Base-by-base conservation (phyloP, 2,113 vertebrate species). In the Sturnus vulgaris region DNA sequence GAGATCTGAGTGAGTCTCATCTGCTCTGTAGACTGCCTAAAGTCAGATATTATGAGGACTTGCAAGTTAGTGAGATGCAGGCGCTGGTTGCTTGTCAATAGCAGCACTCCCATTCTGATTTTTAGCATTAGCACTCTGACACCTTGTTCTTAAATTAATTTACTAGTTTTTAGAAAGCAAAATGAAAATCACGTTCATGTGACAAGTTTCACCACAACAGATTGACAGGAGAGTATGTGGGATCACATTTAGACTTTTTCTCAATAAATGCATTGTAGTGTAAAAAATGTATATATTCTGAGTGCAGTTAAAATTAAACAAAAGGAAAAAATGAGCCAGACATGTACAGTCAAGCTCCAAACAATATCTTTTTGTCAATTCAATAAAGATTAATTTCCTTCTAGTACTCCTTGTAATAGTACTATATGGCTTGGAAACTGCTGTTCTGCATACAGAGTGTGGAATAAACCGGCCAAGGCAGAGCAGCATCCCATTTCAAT, bases 231-330 rank as follows among this genome's bases (percentile, higher is more conserved):
- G 27, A n/a, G 5, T 33, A 31, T 57, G 18, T 5, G 53, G 17
- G 7, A 76, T 63, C 18, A 50, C 25, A 22, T 42, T 83, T 86
- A 73, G 35, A 39, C 23, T 25, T 81, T 66, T 72, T 86, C 15
- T 9, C 12, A 39, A 47, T 49, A 70, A 81, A 35, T 0, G 0
- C 1, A 9, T 33, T 0, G 2, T 33, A 11, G 12, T 55, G 1
- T 44, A 65, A 56, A 85, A 57, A 37, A 6, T n/a, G 1, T 3
- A 15, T 27, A 8, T 5, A 56, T 23, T 35, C 23, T 30, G 33
- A 63, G 19, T 27, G 11, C 42, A 72, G 15, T 24, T 39, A 82
- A 64, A 82, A 52, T 44, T 12, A 68, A 71, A 40, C 10, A 68
- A 69, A 85, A 69, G 22, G 9, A 63, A 11, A 55, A 93, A 75